A percentile compares a stretch with the other conserved stretches of the same genome.
Conservation (phyloP, 2,113 vertebrate species). For the Drymodes brunneopygia region DNA sequence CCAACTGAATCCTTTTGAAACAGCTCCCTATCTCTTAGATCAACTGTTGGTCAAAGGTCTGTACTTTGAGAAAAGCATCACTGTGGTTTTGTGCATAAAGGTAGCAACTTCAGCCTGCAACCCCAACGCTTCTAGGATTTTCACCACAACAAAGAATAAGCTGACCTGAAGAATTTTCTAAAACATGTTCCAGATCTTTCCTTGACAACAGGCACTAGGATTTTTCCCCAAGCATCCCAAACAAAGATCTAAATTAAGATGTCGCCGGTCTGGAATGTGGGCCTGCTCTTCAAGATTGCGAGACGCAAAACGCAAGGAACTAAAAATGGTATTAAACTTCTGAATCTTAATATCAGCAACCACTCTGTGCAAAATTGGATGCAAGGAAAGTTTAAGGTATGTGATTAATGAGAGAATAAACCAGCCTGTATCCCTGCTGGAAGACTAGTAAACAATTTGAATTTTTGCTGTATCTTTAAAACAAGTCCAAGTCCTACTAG, state of each 20-base stretch:
- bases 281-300: neutral
- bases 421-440: neutral
- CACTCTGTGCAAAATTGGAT: neutral
- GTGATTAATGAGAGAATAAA: neutral
- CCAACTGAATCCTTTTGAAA: neutral
- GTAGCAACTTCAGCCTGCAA: neutral
- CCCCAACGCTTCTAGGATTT: neutral
- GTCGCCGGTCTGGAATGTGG: constrained; percentile 31
- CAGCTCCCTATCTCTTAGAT: neutral
- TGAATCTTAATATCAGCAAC: neutral
- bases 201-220: neutral
- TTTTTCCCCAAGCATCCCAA: constrained; percentile 15
- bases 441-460: neutral
- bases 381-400: neutral
- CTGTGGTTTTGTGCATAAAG: neutral
- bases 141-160: constrained; percentile 23
- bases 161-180: neutral
- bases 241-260: constrained; percentile 49
- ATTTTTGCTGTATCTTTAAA: neutral
- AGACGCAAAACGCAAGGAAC: neutral
- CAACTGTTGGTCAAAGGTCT: neutral
- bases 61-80: neutral
- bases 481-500: neutral
- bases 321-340: constrained; percentile 2
- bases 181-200: neutral